These are phyloP conservation scores for Calameuta pallipes DNA, from an alignment of 2,888 invertebrate genomes.

Conservation along the genomic window DNA sequence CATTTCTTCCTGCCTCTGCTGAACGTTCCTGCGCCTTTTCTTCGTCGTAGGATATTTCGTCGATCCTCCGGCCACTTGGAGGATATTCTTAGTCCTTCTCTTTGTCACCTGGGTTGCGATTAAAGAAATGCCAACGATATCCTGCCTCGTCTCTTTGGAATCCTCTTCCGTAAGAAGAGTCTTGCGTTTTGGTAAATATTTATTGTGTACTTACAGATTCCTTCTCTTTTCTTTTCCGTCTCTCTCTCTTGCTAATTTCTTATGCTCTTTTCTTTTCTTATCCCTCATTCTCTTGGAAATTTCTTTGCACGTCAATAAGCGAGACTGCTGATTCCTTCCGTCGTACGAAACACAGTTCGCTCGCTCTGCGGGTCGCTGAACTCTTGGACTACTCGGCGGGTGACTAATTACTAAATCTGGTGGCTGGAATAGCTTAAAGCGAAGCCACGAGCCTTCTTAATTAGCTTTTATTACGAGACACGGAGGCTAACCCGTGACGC, in stretches of 20 bases:
- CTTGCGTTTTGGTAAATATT: background rate
- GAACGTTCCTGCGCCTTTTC: background rate
- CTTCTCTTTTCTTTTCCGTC: background rate
- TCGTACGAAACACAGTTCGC: background rate
- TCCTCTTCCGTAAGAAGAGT: background rate
- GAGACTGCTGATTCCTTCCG: background rate
- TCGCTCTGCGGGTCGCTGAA: background rate
- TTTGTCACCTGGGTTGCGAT: background rate
- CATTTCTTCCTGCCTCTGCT: slow-evolving; percentile 36
- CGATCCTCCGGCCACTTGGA: background rate
- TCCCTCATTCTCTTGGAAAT: background rate
- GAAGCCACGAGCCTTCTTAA: background rate
- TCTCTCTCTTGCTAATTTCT: background rate
- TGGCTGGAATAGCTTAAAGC: background rate
- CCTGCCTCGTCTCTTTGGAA: background rate
- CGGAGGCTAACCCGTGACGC: background rate
- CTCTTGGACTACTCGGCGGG: background rate
- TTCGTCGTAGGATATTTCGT: background rate
- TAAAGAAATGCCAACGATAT: background rate
- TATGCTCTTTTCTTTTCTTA: background rate
- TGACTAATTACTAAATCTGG: background rate
- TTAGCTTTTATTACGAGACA: background rate
- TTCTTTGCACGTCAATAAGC: background rate
- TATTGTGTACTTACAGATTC: background rate
- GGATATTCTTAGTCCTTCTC: background rate